A percentile compares a stretch with the other conserved stretches of the same genome.
phyloP scores from a whole-genome alignment of 2,113 vertebrate species.

The Sporophila hypoxantha region DNA sequence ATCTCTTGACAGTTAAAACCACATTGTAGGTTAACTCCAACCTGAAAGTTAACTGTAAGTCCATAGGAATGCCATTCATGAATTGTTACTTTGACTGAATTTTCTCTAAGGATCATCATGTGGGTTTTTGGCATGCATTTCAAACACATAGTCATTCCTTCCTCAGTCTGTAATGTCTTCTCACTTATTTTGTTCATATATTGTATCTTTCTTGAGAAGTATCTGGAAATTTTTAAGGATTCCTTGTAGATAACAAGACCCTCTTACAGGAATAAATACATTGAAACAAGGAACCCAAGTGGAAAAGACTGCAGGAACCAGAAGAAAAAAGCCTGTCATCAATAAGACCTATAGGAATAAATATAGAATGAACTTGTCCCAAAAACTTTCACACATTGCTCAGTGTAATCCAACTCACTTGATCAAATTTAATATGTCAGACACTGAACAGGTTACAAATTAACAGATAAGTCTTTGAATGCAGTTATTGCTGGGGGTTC shows the following conservation, averaged over 20 bases:
- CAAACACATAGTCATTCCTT: neutral
- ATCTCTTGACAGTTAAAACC: constrained; percentile 31
- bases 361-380: neutral
- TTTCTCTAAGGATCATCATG: neutral
- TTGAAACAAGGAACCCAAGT: neutral
- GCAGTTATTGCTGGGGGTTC: neutral
- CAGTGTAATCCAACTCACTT: neutral
- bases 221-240: neutral
- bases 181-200: neutral
- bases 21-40: neutral
- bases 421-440: neutral
- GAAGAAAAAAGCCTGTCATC: neutral
- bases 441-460: neutral
- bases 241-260: neutral
- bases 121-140: neutral
- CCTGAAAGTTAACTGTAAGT: constrained; percentile 1
- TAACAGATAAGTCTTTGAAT: neutral
- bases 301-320: neutral
- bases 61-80: neutral
- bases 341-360: neutral
- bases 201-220: neutral
- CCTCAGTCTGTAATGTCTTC: neutral
- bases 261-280: neutral
- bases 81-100: neutral
- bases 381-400: neutral